Percentiles rank a stretch among this genome's conserved stretches.
Conservation (phyloP, 2,888 invertebrate genomes). For the Oligia latruncula region DNA sequence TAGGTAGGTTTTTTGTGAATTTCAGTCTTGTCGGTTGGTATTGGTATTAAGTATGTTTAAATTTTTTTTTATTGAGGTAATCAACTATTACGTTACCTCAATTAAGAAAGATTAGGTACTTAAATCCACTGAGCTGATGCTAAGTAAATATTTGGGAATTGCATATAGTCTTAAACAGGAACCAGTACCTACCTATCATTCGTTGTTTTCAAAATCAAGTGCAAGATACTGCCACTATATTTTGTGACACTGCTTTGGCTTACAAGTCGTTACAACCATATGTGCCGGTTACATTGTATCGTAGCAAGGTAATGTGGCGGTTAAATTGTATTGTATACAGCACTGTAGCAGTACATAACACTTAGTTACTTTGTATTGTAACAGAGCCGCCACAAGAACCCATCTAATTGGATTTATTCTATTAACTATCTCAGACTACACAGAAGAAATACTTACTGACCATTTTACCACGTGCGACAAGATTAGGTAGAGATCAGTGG, state of each 20-base stretch:
- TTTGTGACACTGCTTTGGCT: neutral
- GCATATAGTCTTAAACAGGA: too few relatives aligned
- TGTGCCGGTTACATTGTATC: neutral
- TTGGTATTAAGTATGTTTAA: neutral
- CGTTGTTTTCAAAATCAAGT: neutral
- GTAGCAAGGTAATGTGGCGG: neutral
- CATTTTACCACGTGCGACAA: neutral
- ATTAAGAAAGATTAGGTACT: neutral
- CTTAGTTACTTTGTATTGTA: constrained; percentile 1
- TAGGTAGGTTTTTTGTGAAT: neutral
- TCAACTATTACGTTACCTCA: neutral
- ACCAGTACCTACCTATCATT: neutral
- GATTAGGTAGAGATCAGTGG: too few relatives aligned
- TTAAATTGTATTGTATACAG: constrained; percentile 1
- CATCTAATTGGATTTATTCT: constrained; percentile 30
- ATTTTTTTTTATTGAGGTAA: neutral
- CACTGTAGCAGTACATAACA: neutral
- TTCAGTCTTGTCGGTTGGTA: neutral
- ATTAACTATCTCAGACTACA: constrained; percentile 4
- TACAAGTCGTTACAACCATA: neutral
- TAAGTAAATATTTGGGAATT: neutral
- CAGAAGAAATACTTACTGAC: constrained; percentile 11
- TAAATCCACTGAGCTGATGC: neutral
- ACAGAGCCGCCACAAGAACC: neutral
- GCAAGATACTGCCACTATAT: neutral